A percentile compares a stretch with the other conserved stretches of the same genome.
Evolutionary conservation across 2,888 invertebrate species (phyloP).

Genomic region (Phoenoteleia sp.): DNA sequence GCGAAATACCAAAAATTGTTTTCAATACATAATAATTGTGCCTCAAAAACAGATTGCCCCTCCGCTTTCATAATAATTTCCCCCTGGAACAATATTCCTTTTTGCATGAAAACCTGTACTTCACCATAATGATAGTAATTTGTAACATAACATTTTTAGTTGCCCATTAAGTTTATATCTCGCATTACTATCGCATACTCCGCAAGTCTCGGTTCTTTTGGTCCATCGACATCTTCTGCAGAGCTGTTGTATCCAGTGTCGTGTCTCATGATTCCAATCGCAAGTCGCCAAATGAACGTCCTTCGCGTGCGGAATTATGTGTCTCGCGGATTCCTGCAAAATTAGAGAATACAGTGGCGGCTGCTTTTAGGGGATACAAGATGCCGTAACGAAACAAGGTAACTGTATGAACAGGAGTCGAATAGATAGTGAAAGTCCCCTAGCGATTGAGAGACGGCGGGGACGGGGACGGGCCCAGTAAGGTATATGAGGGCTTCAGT

Average conservation of each 20-base stretch:
- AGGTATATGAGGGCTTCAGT: conserved; percentile 86
- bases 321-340: conserved; percentile 45
- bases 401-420: conserved; percentile 78
- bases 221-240: background rate
- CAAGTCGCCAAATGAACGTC: conserved; percentile 34
- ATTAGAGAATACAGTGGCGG: conserved; percentile 68
- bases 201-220: background rate
- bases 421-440: conserved; percentile 85
- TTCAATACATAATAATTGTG: background rate
- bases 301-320: conserved; percentile 46
- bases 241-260: background rate
- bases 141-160: conserved; percentile 13
- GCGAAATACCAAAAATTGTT: background rate
- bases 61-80: background rate
- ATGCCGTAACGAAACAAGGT: conserved; percentile 83
- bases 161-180: conserved; percentile 1
- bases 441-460: conserved; percentile 71
- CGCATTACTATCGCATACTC: background rate
- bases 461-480: conserved; percentile 79
- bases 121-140: conserved; percentile 11
- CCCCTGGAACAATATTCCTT: background rate
- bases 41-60: background rate
- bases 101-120: background rate
- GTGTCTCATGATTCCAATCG: background rate
- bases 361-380: conserved; percentile 80